phyloP scores from a whole-genome alignment of 2,113 vertebrate species.

The Ceyx cyanopectus region DNA sequence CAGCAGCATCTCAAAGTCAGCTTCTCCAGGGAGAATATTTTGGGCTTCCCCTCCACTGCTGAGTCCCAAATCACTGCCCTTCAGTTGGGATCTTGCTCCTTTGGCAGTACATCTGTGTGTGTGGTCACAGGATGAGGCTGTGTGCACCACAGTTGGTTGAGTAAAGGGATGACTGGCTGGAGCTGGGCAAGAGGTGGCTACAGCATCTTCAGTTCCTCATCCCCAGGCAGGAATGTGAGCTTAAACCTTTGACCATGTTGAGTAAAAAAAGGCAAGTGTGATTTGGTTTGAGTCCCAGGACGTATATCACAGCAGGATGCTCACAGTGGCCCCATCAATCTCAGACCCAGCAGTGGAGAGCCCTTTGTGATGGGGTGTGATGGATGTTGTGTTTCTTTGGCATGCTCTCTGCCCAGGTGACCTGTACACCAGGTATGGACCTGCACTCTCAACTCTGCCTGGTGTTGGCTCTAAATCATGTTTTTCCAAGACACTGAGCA shows the following conservation, averaged over 20 bases:
- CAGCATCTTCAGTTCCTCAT: background rate
- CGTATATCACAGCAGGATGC: fast-evolving
- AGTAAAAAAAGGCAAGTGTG: background rate
- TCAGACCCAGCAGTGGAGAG: background rate
- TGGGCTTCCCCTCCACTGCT: background rate
- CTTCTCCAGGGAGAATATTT: background rate
- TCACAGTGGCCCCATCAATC: fast-evolving
- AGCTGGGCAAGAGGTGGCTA: background rate
- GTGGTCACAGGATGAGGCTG: background rate
- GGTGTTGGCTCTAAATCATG: background rate
- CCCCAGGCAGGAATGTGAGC: background rate
- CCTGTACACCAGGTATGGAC: background rate
- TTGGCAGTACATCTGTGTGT: background rate
- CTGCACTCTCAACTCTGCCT: background rate
- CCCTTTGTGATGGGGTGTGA: background rate
- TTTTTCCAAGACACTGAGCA: background rate
- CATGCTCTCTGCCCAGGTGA: fast-evolving
- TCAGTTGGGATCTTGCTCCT: background rate
- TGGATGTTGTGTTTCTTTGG: background rate
- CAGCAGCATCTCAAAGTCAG: background rate
- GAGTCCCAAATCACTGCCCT: background rate
- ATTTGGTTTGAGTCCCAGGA: background rate
- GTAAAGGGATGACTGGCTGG: background rate
- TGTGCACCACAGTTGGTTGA: background rate
- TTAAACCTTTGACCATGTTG: background rate